Conservation (phyloP, 2,797 vertebrate species). For the Mormyrus proboscirostris region DNA sequence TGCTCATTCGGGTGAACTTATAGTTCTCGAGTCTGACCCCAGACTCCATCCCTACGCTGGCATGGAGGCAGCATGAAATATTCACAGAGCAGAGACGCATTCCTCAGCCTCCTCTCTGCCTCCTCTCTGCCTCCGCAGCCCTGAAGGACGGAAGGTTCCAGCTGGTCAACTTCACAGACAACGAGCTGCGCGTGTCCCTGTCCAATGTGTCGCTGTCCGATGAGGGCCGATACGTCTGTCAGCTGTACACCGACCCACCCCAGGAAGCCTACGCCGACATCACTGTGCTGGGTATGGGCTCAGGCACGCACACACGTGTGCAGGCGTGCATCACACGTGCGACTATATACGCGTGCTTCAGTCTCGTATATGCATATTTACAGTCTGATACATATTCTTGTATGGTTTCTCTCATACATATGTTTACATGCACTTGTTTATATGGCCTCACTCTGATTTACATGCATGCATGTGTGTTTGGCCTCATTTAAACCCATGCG, state of each 20-base stretch:
- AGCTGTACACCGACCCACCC: slow-evolving; percentile 78
- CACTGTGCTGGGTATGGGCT: slow-evolving; percentile 69
- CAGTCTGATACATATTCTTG: not conserved
- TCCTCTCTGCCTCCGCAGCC: slow-evolving; percentile 47
- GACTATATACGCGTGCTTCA: not conserved
- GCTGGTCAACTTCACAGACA: slow-evolving; percentile 83
- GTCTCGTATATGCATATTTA: not conserved
- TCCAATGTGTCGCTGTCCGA: slow-evolving; percentile 78
- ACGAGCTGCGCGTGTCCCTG: slow-evolving; percentile 73
- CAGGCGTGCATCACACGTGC: not conserved
- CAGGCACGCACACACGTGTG: not conserved
- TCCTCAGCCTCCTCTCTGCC: slow-evolving; percentile 4
- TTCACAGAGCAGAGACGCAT: not conserved
- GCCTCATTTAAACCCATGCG: not conserved
- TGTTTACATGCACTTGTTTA: not conserved
- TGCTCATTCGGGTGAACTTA: not conserved
- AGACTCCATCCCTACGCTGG: not conserved
- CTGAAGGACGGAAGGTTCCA: slow-evolving; percentile 82
- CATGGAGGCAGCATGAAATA: not conserved
- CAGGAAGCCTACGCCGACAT: slow-evolving; percentile 77
- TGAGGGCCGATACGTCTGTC: slow-evolving; percentile 77
- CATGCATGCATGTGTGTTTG: not conserved
- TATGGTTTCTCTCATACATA: not conserved
- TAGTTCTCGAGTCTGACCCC: not conserved
- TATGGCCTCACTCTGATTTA: not conserved